These are phyloP conservation scores for Electrophaes corylata DNA, from an alignment of 2,888 invertebrate genomes.

Conservation along the genomic window DNA sequence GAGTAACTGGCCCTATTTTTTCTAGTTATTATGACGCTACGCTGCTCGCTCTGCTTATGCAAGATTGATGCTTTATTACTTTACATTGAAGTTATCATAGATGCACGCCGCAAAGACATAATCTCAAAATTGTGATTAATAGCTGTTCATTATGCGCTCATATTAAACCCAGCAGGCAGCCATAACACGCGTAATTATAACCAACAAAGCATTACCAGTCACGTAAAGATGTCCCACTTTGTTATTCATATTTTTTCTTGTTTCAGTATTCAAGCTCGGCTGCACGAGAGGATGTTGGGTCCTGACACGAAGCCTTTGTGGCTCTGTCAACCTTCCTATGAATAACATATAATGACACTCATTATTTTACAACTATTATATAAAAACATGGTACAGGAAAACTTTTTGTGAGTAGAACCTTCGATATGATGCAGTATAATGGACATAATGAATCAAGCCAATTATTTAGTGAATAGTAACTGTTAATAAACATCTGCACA, in stretches of 20 bases:
- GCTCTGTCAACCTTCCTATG: conserved; percentile 50
- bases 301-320: conserved; percentile 48
- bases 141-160: conserved; percentile 41
- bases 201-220: conserved; percentile 41
- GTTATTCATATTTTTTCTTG: conserved; percentile 49
- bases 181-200: conserved; percentile 28
- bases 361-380: conserved; percentile 42
- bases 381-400: conserved; percentile 58
- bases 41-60: conserved; percentile 10
- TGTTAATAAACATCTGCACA: neutral
- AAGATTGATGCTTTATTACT: neutral
- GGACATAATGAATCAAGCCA: conserved; percentile 32
- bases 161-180: conserved; percentile 33
- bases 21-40: neutral
- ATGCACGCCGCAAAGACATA: conserved; percentile 53
- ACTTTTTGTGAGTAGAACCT: conserved; percentile 65
- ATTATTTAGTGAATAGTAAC: conserved; percentile 4
- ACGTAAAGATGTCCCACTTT: conserved; percentile 54
- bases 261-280: conserved; percentile 42
- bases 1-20: neutral
- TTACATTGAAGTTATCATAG: conserved; percentile 38
- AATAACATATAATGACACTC: conserved; percentile 51
- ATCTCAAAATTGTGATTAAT: conserved; percentile 55
- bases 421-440: conserved; percentile 47
- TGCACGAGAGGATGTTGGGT: conserved; percentile 40